Base-by-base conservation (phyloP, 2,113 vertebrate genomes). In the Microcebus murinus region DNA sequence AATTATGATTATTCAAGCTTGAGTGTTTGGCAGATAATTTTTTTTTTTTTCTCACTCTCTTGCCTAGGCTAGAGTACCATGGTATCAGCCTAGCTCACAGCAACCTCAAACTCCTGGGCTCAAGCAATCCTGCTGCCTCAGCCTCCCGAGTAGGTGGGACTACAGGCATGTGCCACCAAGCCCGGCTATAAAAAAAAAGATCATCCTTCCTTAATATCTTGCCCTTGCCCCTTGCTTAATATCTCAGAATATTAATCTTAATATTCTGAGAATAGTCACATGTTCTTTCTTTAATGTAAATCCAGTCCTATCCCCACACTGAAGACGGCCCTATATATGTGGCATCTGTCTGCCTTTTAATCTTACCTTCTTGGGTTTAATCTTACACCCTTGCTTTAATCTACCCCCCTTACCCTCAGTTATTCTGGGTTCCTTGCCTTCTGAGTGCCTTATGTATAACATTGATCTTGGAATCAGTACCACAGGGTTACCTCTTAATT, bases 261-360 rank as follows among this genome's bases (percentile, higher is more conserved):
- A 63, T 29, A 1, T 90, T 76, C 74, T 77, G 59, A 90, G n/a
- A 91, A 63, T 6, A 39, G 31, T 45, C 34, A 55, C 71, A 42
- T 89, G 18, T 5, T 74, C 27, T 95, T 93, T 82, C 61, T 87
- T 61, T 80, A 93, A 71, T 39, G 1, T 94, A 82, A 82, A 76
- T 68, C 42, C 8, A 48, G 14, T 82, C n/a, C 34, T 67, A 50
- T 45, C 34, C 34, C n/a, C 71, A 59, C 17, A 57, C 10, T 17
- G 25, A 71, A 86, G 48, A 91, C 90, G 23, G 39, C 74, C 50
- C 39, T 74, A 12, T 36, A 20, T 31, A 63, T 67, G 34, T 92
- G 57, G 48, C 45, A 42, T 86, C 67, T 74, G 57, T 68, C 85
- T 73, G 4, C 48, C 34, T 83, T 82, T 42, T 71, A 61, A 77